Evolutionary conservation across 2,888 invertebrate genomes (phyloP), one percentile per base, ranked within the genome.

Genomic region (Caenorhabditis zanzibari): DNA sequence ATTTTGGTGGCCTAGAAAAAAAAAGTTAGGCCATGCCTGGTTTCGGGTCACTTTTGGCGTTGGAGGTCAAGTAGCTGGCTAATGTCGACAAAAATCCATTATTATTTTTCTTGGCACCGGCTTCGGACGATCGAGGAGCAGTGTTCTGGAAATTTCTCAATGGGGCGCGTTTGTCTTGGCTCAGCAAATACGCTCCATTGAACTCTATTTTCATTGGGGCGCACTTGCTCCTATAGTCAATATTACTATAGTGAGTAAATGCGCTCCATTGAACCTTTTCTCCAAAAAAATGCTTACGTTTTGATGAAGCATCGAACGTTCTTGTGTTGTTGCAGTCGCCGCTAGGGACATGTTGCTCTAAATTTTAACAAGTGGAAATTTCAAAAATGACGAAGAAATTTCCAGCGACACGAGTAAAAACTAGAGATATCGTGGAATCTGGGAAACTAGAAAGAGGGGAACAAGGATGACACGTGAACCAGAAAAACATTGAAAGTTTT

Each of bases 61-160:
- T 72, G 6, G 82, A 77, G 14, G 82, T 82, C 52, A 82, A 22
- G 59, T 79, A 82, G 68, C 77, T 82, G 61, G 82, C 74, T 2
- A 82, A 61, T 35, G 82, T 82, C 32, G 77, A 66, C 9, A 82
- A 38, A 44, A 82, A 82, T 68, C 82, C 82, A 44, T 28, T 63
- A 10, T 26, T 63, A 14, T 44, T 63, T 14, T 47, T 47, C 19
- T 47, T 47, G 1, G 47, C 14, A 19, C 26, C 22, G 14, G 28
- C 26, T 10, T 41, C 22, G 7, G 63, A n/a, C n/a, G 63, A 63
- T 63, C 63, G 24, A 9, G 63, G 63, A 44, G 63, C 63, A 44
- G 61, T 63, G 44, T 24, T 63, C 61, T 63, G 24, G 16, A 59
- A 38, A 38, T 10, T 38, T 38, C 10, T 38, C 32, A 32, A 19